Conservation (phyloP, 2,113 vertebrate species). For the Protomyctophum bolini region DNA sequence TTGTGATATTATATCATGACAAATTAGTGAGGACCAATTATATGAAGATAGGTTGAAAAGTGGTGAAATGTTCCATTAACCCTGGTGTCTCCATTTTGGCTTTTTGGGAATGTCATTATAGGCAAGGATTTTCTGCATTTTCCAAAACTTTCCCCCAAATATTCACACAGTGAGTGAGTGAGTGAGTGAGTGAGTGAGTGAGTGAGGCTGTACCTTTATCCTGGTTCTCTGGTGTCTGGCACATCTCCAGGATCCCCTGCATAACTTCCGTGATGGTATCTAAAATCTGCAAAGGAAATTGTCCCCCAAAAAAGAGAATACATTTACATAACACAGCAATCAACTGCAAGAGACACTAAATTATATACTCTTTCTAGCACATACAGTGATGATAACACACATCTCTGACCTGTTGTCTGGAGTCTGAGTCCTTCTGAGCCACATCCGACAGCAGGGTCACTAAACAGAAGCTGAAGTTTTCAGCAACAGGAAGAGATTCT, state of each 20-base stretch:
- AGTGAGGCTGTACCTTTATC: slow-evolving; percentile 85
- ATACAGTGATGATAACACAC: neutral
- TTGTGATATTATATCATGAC: too few species aligned
- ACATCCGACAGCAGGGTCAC: slow-evolving; percentile 92
- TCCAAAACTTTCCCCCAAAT: too few species aligned
- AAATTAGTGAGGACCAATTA: too few species aligned
- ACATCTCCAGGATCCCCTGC: slow-evolving; percentile 88
- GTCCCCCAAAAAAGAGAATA: neutral
- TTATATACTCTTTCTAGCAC: neutral
- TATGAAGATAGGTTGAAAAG: too few species aligned
- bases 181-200: neutral
- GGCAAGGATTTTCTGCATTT: too few species aligned
- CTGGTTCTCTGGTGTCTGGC: slow-evolving; percentile 88
- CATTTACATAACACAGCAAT: slow-evolving; percentile 7
- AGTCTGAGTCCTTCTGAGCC: slow-evolving; percentile 80
- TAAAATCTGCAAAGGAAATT: slow-evolving; percentile 80
- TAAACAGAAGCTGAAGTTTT: slow-evolving; percentile 96
- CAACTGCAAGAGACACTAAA: neutral
- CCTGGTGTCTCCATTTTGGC: too few species aligned
- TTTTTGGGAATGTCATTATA: too few species aligned
- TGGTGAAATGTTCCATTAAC: too few species aligned
- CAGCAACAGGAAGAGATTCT: slow-evolving; percentile 91
- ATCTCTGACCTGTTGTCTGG: slow-evolving; percentile 62
- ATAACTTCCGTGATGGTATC: slow-evolving; percentile 89
- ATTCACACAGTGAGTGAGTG: neutral